A percentile compares a stretch with the other conserved stretches of the same genome.
phyloP scores from a whole-genome alignment of 1,140 invertebrate genomes.

The Ostrea edulis region DNA sequence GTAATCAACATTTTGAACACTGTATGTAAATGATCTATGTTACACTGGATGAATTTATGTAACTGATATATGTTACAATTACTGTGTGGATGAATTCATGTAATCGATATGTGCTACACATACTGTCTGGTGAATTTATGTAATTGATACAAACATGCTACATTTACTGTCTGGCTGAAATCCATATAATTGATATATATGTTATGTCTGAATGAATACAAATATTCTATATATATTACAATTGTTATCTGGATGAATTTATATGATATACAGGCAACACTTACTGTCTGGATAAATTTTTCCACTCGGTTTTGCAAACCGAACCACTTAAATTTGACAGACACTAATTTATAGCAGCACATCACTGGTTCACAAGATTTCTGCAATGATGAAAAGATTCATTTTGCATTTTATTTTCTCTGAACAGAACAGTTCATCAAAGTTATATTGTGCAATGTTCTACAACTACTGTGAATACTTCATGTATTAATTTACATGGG shows the following conservation, averaged over 20 bases:
- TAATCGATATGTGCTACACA: no score
- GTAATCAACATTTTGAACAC: no score
- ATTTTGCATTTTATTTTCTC: not conserved
- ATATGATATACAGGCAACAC: slow-evolving; percentile 27
- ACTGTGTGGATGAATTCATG: no score
- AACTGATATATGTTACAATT: no score
- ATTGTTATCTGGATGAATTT: not conserved
- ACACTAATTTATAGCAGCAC: slow-evolving; percentile 99
- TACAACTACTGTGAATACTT: not conserved
- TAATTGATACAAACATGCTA: no score
- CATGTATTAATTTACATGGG: not conserved
- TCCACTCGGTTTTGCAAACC: slow-evolving; percentile 97
- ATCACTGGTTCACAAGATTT: slow-evolving; percentile 90
- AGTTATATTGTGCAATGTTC: not conserved
- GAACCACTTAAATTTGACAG: slow-evolving; percentile 99
- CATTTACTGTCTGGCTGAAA: no score
- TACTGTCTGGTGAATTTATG: no score
- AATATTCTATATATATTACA: not conserved
- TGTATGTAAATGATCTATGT: no score
- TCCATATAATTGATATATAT: no score
- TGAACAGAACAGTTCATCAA: not conserved
- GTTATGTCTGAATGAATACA: no score
- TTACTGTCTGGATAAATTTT: slow-evolving; percentile 84
- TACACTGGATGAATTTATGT: no score
- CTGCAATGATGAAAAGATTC: slow-evolving; percentile 59